Conservation (phyloP, 23 tunicate genomes). For the Clavelina lepadiformis region DNA sequence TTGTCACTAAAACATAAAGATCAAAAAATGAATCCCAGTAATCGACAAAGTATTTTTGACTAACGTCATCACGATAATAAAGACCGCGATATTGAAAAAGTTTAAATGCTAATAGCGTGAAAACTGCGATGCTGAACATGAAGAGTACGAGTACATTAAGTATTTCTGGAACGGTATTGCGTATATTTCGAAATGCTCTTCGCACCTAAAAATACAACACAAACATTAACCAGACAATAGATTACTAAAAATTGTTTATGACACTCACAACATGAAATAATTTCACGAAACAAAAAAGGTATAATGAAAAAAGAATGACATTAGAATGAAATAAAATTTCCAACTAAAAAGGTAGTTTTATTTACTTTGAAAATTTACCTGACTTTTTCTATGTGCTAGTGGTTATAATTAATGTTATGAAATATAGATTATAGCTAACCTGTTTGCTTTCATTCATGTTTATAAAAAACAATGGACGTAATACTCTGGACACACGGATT, state of each 20-base stretch:
- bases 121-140: constrained; percentile 86
- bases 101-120: constrained; percentile 93
- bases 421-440: constrained; percentile 9
- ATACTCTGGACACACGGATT: constrained; percentile 68
- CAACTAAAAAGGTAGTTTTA: no score
- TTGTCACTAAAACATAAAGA: constrained; percentile 91
- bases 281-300: no score
- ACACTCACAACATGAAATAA: no score
- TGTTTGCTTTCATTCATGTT: constrained; percentile 95
- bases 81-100: constrained; percentile 67
- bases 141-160: constrained; percentile 79
- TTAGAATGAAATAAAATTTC: no score
- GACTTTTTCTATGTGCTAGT: no score
- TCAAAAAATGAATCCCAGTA: constrained; percentile 92
- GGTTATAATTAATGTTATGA: no score
- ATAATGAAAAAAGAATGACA: no score
- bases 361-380: no score
- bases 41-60: constrained; percentile 54
- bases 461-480: constrained; percentile 88
- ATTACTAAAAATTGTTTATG: no score
- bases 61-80: constrained; percentile 29
- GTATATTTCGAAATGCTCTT: constrained; percentile 87
- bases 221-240: background rate
- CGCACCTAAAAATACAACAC: constrained; percentile 56
- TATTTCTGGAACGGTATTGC: constrained; percentile 89